These are phyloP conservation scores for Tricholaema leucomelas DNA, from an alignment of 2,113 vertebrate species.

Conservation along the genomic window DNA sequence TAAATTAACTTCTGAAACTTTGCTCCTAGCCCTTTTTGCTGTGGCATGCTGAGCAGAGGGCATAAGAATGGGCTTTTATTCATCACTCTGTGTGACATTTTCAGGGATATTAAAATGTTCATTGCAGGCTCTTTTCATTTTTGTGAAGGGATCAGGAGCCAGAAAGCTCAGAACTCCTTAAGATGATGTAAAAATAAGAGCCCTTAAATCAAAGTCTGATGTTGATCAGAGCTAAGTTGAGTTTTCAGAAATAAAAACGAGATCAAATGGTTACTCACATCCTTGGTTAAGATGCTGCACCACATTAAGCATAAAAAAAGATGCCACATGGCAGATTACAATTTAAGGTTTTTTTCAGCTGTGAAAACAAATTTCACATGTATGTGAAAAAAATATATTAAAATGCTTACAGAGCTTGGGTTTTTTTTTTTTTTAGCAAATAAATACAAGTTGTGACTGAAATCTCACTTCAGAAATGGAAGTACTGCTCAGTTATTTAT, in stretches of 20 bases:
- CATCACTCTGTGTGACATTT: background rate
- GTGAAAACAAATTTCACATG: background rate
- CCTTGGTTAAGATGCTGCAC: background rate
- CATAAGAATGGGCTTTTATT: constrained; percentile 17
- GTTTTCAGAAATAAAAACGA: background rate
- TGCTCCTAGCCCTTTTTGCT: constrained; percentile 7
- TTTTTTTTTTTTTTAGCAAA: background rate
- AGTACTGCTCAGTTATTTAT: background rate
- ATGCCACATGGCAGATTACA: background rate
- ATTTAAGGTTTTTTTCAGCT: background rate
- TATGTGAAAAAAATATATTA: background rate
- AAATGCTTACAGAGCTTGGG: background rate
- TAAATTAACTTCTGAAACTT: constrained; percentile 52
- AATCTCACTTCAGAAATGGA: background rate
- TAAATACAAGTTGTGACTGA: background rate
- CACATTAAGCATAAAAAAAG: background rate
- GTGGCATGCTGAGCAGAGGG: background rate
- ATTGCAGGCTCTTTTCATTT: constrained; percentile 11
- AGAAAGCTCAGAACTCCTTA: background rate
- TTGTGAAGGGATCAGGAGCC: background rate
- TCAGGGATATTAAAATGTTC: background rate
- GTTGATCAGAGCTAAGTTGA: background rate
- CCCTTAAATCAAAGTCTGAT: background rate
- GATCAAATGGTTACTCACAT: background rate
- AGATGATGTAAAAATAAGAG: background rate